These are phyloP conservation scores for Chrysemys picta DNA, from an alignment of 2,113 vertebrate genomes.

Conservation along the genomic window DNA sequence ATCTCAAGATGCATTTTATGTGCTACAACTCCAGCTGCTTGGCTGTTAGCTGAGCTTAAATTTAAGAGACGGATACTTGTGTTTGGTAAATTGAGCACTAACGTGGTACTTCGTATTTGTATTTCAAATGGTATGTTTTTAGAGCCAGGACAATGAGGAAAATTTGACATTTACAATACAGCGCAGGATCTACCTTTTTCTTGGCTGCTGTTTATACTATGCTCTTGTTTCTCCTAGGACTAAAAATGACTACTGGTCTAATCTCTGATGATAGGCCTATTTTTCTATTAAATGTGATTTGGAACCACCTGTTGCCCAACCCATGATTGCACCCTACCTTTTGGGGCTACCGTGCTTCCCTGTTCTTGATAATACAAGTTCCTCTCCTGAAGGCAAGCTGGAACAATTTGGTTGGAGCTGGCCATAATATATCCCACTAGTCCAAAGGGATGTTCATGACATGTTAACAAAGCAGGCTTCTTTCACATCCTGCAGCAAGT, in stretches of 20 bases:
- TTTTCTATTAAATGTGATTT: neutral
- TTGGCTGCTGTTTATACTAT: fast-evolving
- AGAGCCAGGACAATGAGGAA: neutral
- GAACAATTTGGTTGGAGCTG: neutral
- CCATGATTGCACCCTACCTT: neutral
- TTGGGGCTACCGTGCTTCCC: neutral
- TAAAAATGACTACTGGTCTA: neutral
- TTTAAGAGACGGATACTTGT: neutral
- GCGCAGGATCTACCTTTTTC: neutral
- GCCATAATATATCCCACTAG: neutral
- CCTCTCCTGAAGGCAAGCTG: neutral
- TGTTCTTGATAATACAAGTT: neutral
- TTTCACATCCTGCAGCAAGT: neutral
- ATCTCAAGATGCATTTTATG: neutral
- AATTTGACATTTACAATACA: neutral
- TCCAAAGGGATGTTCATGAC: neutral
- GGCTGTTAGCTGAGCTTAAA: neutral
- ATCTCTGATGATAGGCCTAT: neutral
- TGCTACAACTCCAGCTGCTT: neutral
- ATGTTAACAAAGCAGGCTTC: neutral
- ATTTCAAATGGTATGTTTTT: neutral
- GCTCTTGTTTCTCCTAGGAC: neutral
- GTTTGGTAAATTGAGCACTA: neutral
- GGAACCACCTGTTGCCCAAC: neutral
- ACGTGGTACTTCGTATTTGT: neutral